A percentile compares a stretch with the other conserved stretches of the same genome.
These are phyloP conservation scores for Oryzias woworae DNA, from an alignment of 2,113 vertebrate genomes.

Conservation along the genomic window DNA sequence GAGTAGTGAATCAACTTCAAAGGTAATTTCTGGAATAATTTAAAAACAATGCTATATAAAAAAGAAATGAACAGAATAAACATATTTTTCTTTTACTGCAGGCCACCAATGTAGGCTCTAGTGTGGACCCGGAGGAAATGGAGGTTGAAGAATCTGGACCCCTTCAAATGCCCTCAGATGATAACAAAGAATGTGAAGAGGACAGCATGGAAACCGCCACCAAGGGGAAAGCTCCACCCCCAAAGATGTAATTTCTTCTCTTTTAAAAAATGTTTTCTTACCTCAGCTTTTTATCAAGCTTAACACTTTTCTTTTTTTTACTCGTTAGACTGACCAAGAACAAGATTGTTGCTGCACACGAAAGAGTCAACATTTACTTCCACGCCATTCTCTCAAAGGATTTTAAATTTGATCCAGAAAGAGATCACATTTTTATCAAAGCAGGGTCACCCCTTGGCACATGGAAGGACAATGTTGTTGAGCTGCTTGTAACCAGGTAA, in stretches of 20 bases:
- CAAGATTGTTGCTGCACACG: slow-evolving; percentile 26
- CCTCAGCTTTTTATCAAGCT: neutral
- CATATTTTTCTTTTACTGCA: slow-evolving; percentile 9
- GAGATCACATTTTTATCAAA: slow-evolving; percentile 74
- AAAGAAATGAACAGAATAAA: neutral
- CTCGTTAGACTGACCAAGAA: slow-evolving; percentile 38
- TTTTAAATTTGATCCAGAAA: slow-evolving; percentile 67
- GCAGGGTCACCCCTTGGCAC: slow-evolving; percentile 39
- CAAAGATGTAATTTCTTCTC: slow-evolving; percentile 50
- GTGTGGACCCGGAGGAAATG: slow-evolving; percentile 44
- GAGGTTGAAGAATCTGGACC: slow-evolving; percentile 26
- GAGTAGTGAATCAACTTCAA: rapidly evolving
- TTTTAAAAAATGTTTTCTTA: neutral
- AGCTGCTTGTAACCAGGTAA: slow-evolving; percentile 64
- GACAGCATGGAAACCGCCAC: neutral
- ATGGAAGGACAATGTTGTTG: slow-evolving; percentile 36
- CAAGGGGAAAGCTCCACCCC: neutral
- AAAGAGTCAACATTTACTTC: slow-evolving; percentile 82
- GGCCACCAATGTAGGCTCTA: slow-evolving; percentile 34
- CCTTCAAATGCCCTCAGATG: slow-evolving; percentile 5
- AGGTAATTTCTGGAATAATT: slow-evolving; percentile 43
- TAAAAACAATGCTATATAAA: neutral
- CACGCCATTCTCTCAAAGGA: slow-evolving; percentile 87
- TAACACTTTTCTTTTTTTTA: neutral
- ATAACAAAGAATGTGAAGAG: neutral